Evolutionary conservation across 2,797 vertebrate genomes (phyloP), one percentile per base, ranked within the genome.

Genomic region (Botia almorhae): DNA sequence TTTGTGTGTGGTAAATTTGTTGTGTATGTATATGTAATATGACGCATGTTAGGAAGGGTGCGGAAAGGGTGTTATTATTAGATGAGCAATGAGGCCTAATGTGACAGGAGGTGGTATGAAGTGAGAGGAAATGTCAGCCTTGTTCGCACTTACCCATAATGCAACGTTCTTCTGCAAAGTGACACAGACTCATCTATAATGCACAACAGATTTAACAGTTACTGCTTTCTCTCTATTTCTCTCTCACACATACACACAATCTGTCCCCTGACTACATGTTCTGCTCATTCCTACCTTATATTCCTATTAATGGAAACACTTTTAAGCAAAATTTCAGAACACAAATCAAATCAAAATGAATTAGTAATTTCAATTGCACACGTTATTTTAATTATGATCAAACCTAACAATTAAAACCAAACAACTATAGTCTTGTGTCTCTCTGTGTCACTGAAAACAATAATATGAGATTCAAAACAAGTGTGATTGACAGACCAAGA

Each of bases 71-170:
- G 76, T 69, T 60, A 12, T 48, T 75, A 43, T 43, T 60, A 50
- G 71, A 84, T 61, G 65, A 78, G 70, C 19, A 61, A 56, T 78
- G 64, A 72, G 19, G 16, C 46, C 74, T 74, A 69, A 81, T 81
- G 76, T 61, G 76, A 79, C 50, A 48, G 68, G 21, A 81, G 36
- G 51, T 13, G 60, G 75, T 36, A 60, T 64, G 16, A 81, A 74
- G 46, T 16, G 39, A 78, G 36, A 58, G 43, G 61, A 56, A 70
- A 71, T 71, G 74, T 69, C 81, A 82, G 16, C 7, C n/a, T 43
- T 46, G 69, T 67, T 69, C 39, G 4, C 63, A n/a, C 55, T 14
- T 67, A 72, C 69, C 56, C 36, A 71, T 51, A 70, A 81, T 71
- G 58, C 73, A 70, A 56, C 61, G 48, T 10, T 10, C 43, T 56